phyloP scores from a whole-genome alignment of 2,113 vertebrate genomes.

The Microcebus murinus region DNA sequence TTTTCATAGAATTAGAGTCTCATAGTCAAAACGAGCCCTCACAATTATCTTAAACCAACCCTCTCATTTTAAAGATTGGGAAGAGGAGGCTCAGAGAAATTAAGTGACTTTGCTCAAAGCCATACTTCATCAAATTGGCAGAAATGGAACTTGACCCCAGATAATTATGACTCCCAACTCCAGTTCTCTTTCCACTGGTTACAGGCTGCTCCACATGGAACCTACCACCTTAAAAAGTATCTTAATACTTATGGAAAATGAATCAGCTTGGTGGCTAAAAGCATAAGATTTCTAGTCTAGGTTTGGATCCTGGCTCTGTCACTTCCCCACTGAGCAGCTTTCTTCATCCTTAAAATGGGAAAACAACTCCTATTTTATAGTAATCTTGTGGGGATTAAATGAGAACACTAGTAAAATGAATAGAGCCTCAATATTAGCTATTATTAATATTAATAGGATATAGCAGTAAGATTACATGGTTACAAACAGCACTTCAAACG shows the following conservation, averaged over 20 bases:
- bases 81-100: neutral
- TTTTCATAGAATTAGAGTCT: neutral
- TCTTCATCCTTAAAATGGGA: slow-evolving; percentile 2
- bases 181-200: neutral
- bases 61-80: neutral
- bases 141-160: neutral
- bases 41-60: neutral
- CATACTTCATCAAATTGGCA: neutral
- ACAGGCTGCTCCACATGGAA: neutral
- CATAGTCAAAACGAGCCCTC: neutral
- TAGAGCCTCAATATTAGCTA: neutral
- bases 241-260: neutral
- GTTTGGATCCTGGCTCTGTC: neutral
- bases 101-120: neutral
- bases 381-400: neutral
- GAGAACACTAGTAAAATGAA: neutral
- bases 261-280: neutral
- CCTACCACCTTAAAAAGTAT: neutral
- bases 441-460: neutral
- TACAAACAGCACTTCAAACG: neutral
- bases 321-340: neutral
- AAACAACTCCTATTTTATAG: neutral
- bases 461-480: neutral
- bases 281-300: neutral
- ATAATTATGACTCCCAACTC: neutral